Conservation (phyloP, 2,888 invertebrate genomes). For the Abscondita cerata region DNA sequence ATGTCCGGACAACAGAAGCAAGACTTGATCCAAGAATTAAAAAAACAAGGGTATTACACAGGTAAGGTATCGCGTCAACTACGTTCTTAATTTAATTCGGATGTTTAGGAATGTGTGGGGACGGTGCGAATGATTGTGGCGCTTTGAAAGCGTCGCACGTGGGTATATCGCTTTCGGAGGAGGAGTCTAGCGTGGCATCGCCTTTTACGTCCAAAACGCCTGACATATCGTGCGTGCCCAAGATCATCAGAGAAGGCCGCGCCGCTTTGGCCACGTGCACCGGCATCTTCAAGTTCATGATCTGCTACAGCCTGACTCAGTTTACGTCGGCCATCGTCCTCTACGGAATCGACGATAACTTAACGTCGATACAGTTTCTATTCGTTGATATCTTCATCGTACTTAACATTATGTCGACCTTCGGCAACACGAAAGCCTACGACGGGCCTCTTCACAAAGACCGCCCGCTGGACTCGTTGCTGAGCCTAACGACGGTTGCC, state of each 20-base stretch:
- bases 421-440: constrained; percentile 67
- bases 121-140: constrained; percentile 97
- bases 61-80: constrained; percentile 58
- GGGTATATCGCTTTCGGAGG: constrained; percentile 89
- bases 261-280: constrained; percentile 96
- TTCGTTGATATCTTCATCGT: constrained; percentile 71
- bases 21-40: constrained; percentile 85
- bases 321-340: constrained; percentile 89
- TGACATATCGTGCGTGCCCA: constrained; percentile 84
- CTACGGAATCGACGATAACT: constrained; percentile 71
- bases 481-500: constrained; percentile 61
- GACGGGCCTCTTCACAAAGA: constrained; percentile 57
- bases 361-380: constrained; percentile 70
- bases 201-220: constrained; percentile 89
- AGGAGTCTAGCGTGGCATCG: constrained; percentile 92
- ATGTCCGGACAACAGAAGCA: constrained; percentile 97
- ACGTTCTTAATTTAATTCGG: constrained; percentile 19
- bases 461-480: constrained; percentile 64
- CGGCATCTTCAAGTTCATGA: constrained; percentile 98
- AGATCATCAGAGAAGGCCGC: constrained; percentile 84
- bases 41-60: constrained; percentile 86
- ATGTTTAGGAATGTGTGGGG: constrained; percentile 88
- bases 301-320: constrained; percentile 91
- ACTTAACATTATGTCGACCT: constrained; percentile 68
- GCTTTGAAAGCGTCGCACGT: constrained; percentile 92